Percentiles rank a stretch among this genome's conserved stretches.
Conservation (phyloP, 2,888 invertebrate genomes). For the Chironomus riparius region DNA sequence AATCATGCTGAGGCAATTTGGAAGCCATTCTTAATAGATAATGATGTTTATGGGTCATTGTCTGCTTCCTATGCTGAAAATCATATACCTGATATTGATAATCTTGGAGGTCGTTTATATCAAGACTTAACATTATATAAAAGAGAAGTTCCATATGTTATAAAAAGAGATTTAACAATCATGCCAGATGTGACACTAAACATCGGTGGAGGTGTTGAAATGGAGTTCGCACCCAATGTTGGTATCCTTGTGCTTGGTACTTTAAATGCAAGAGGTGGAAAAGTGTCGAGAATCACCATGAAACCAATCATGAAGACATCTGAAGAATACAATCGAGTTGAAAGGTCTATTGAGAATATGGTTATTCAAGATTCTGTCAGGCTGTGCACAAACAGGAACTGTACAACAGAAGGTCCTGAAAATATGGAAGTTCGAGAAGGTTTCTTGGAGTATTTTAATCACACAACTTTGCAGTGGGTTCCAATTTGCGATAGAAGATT, state of each 20-base stretch:
- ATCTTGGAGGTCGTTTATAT: conserved; percentile 67
- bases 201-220: conserved; percentile 77
- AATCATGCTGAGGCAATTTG: conserved; percentile 90
- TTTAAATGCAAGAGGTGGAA: conserved; percentile 70
- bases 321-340: conserved; percentile 32
- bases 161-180: conserved; percentile 86
- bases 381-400: conserved; percentile 68
- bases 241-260: conserved; percentile 91
- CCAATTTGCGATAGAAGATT: conserved; percentile 93
- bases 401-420: conserved; percentile 49
- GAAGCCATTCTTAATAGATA: conserved; percentile 74
- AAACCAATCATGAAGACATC: conserved; percentile 45
- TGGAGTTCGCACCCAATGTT: conserved; percentile 93
- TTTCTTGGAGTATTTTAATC: conserved; percentile 90
- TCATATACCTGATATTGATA: conserved; percentile 51
- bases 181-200: conserved; percentile 87
- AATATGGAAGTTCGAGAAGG: conserved; percentile 59
- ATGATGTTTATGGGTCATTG: conserved; percentile 65
- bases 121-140: conserved; percentile 56
- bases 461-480: conserved; percentile 91
- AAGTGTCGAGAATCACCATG: conserved; percentile 69
- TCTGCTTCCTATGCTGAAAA: conserved; percentile 57
- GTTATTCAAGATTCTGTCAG: conserved; percentile 56
- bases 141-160: conserved; percentile 62
- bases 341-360: conserved; percentile 49